Evolutionary conservation across 2,113 vertebrate genomes (phyloP).

Genomic region (Phaethornis superciliosus): DNA sequence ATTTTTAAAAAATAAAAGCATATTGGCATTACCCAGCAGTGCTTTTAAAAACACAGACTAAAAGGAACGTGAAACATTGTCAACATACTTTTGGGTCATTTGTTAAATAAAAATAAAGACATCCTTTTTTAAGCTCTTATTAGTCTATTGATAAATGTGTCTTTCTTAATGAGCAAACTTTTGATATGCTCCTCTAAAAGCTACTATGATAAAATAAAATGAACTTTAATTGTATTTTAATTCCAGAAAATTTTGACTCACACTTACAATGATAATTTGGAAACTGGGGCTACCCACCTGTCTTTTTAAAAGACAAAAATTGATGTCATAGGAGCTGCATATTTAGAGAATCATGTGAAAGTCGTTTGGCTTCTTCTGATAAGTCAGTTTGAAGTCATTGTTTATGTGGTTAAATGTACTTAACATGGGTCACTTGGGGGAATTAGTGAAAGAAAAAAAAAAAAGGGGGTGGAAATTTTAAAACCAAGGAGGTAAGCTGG

Average conservation of each 20-base stretch:
- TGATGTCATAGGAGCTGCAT: neutral
- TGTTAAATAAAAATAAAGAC: conserved; percentile 76
- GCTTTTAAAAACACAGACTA: conserved; percentile 49
- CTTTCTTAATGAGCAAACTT: conserved; percentile 65
- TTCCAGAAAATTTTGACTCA: conserved; percentile 6
- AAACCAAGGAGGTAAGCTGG: neutral
- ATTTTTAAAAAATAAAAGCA: conserved; percentile 36
- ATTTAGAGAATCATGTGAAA: conserved; percentile 35
- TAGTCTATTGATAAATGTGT: conserved; percentile 69
- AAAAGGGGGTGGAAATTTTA: neutral
- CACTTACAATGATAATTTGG: conserved; percentile 7
- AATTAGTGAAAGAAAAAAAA: neutral
- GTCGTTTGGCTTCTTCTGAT: conserved; percentile 30
- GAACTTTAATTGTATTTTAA: conserved; percentile 32
- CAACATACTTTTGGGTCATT: conserved; percentile 27
- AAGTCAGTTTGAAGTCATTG: conserved; percentile 7
- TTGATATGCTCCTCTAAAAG: conserved; percentile 65
- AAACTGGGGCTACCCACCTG: neutral
- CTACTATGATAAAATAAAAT: conserved; percentile 49
- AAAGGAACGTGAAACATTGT: conserved; percentile 50
- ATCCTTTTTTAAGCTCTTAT: conserved; percentile 82
- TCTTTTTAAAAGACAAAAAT: neutral
- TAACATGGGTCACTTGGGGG: neutral
- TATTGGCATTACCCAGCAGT: conserved; percentile 68
- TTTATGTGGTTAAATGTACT: conserved; percentile 1